Evolutionary conservation across 2,888 invertebrate genomes (phyloP).

Genomic region (Xestobium rufovillosum): DNA sequence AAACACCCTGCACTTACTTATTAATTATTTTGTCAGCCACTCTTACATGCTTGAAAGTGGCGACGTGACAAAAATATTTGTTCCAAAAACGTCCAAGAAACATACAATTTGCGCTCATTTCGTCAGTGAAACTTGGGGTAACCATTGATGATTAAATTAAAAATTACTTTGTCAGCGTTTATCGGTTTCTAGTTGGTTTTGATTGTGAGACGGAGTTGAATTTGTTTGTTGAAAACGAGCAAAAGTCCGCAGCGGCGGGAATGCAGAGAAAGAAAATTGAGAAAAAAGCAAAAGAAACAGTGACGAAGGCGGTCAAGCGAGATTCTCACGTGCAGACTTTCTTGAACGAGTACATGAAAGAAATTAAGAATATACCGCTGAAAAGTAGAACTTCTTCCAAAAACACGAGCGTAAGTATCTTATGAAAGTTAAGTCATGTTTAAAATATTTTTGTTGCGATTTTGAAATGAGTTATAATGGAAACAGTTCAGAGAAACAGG

Average conservation of each 20-base stretch:
- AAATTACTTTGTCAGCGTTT: constrained; percentile 11
- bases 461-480: too few species aligned
- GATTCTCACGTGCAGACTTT: constrained; percentile 26
- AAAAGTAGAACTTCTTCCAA: background rate
- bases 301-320: constrained; percentile 5
- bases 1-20: constrained; percentile 9
- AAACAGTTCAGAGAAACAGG: too few species aligned
- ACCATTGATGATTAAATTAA: too few species aligned
- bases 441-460: too few species aligned
- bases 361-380: constrained; percentile 19
- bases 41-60: constrained; percentile 42
- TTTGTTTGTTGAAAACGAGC: constrained; percentile 12
- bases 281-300: constrained; percentile 1
- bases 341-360: constrained; percentile 28
- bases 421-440: background rate
- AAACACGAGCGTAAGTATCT: background rate
- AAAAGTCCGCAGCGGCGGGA: constrained; percentile 9
- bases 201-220: constrained; percentile 38
- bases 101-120: constrained; percentile 49
- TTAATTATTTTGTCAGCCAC: constrained; percentile 31
- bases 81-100: constrained; percentile 40
- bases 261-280: constrained; percentile 10
- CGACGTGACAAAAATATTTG: constrained; percentile 41
- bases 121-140: constrained; percentile 54
- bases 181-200: constrained; percentile 46